Conservation (phyloP, 2,888 invertebrate species). For the Thera obeliscata region DNA sequence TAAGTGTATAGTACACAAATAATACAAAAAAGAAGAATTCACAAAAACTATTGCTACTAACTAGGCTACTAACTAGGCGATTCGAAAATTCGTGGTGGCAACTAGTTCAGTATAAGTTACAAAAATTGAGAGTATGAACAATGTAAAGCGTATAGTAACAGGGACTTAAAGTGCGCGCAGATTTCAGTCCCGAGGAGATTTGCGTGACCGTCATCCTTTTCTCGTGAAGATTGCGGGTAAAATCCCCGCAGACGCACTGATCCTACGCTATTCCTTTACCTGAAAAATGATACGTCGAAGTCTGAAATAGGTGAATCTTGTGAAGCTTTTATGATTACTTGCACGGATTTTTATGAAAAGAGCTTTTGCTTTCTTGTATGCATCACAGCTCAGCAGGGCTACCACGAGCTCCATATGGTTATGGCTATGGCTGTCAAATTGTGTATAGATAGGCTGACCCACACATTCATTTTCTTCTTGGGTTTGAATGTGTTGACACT, state of each 20-base stretch:
- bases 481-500: no score
- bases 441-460: no score
- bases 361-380: neutral
- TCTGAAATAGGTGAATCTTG: constrained; percentile 11
- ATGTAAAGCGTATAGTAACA: constrained; percentile 9
- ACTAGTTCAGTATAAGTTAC: neutral
- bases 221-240: constrained; percentile 26
- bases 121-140: neutral
- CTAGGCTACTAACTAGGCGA: neutral
- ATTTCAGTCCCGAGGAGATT: constrained; percentile 20
- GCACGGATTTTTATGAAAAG: neutral
- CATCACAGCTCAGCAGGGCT: no score
- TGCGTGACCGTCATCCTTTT: constrained; percentile 31
- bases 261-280: constrained; percentile 26
- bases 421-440: no score
- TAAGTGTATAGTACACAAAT: no score
- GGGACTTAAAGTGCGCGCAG: constrained; percentile 18
- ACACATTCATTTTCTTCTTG: no score
- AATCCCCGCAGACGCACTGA: constrained; percentile 29
- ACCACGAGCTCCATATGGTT: no score
- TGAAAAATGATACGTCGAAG: constrained; percentile 30
- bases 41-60: no score
- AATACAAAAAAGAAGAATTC: no score
- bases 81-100: neutral
- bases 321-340: neutral